Percentiles rank a stretch among this genome's conserved stretches.
phyloP scores from a whole-genome alignment of 2,797 vertebrate species.

The Hippopotamyrus pictus region DNA sequence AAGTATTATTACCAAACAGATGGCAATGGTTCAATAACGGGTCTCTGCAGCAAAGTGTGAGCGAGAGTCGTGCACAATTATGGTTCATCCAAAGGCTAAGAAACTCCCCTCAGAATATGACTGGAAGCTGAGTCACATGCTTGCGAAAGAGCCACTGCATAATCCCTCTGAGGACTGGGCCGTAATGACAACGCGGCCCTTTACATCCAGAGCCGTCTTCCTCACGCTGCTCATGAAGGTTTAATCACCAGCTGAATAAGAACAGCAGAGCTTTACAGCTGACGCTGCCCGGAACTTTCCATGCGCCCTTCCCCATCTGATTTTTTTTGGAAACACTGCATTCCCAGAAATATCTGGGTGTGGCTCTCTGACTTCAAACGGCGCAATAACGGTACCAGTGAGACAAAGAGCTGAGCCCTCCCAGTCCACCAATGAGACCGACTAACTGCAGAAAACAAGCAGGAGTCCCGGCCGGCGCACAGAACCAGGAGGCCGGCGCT shows the following conservation, averaged over 20 bases:
- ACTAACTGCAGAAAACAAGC: conserved; percentile 10
- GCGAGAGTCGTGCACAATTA: background rate
- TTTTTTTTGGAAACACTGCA: conserved; percentile 17
- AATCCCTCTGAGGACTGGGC: background rate
- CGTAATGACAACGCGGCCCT: background rate
- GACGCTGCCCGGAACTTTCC: conserved; percentile 35
- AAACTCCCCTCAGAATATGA: background rate
- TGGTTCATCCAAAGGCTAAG: background rate
- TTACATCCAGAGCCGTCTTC: background rate
- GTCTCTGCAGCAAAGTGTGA: background rate
- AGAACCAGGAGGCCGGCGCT: background rate
- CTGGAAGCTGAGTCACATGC: background rate
- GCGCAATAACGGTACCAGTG: conserved; percentile 20
- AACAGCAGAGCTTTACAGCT: background rate
- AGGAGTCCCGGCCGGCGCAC: background rate
- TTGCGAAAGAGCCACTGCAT: background rate
- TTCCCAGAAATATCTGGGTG: conserved; percentile 34
- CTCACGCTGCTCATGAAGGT: background rate
- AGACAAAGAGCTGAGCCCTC: conserved; percentile 24
- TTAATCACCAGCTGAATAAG: background rate
- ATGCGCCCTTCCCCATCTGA: conserved; percentile 31
- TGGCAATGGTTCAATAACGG: background rate
- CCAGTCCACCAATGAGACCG: conserved; percentile 22
- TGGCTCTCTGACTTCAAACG: conserved; percentile 30
- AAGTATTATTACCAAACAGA: background rate